A percentile compares a stretch with the other conserved stretches of the same genome.
These are phyloP conservation scores for Actinia tenebrosa DNA, from an alignment of 64 coral and sea anemone genomes.

Conservation along the genomic window DNA sequence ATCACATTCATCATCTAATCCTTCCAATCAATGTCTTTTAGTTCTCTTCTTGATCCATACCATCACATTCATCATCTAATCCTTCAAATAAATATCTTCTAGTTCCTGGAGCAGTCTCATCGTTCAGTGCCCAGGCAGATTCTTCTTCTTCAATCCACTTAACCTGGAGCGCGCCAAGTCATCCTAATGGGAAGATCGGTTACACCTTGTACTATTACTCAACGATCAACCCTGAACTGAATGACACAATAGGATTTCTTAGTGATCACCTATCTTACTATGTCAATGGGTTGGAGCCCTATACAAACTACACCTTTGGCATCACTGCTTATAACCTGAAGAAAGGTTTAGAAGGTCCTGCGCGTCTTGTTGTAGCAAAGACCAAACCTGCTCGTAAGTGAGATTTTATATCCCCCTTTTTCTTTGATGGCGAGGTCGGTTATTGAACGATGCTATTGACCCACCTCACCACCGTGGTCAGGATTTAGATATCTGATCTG, in stretches of 20 bases:
- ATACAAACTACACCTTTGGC: conserved; percentile 43
- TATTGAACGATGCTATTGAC: too few relatives aligned
- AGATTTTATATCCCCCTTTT: too few relatives aligned
- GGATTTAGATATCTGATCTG: too few relatives aligned
- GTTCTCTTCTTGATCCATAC: not conserved
- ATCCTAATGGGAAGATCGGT: conserved; percentile 55
- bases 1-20: too few relatives aligned
- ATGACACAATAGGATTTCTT: not conserved
- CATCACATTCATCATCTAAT: not conserved
- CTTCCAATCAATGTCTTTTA: too few relatives aligned
- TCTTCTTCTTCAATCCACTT: conserved; percentile 10
- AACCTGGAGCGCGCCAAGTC: conserved; percentile 34
- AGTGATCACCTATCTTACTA: not conserved
- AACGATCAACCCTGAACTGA: not conserved
- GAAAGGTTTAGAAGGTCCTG: conserved; percentile 35
- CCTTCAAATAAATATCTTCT: not conserved
- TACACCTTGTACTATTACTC: conserved; percentile 22
- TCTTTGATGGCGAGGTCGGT: too few relatives aligned
- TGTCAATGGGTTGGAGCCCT: conserved; percentile 33
- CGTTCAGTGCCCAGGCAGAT: not conserved
- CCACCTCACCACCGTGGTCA: too few relatives aligned
- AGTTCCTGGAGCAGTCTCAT: not conserved
- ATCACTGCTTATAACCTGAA: conserved; percentile 66
- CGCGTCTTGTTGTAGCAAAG: not conserved
- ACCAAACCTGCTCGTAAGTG: conserved; percentile 46